Evolutionary conservation across 2,113 vertebrate species (phyloP), one percentile per base, ranked within the genome.

Genomic region (Triplophysa rosa): DNA sequence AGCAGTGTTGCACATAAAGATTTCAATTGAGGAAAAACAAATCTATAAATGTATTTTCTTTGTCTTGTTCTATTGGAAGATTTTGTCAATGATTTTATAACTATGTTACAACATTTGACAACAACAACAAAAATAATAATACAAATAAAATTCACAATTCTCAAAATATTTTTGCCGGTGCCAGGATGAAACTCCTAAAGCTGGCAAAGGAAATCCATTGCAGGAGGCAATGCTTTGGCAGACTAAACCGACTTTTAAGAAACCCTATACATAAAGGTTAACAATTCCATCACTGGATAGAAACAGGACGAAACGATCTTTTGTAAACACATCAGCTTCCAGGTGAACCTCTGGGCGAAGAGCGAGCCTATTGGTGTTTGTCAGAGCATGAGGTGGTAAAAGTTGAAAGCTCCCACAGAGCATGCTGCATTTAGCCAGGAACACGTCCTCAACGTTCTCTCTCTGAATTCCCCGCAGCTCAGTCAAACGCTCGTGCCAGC

Each of bases 301-400:
- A 78, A 72, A 52, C 12, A 0, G 2, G 52, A 66, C 9, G 10
- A 66, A 73, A 40, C 4, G 54, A 26, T 58, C 8, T 49, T 81
- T 64, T 75, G 64, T 61, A 52, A 68, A 62, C 45, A 16, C n/a
- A 58, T 58, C 78, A 67, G 78, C 78, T 77, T 69, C 64, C 64
- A 54, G 66, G 47, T 69, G 67, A 54, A 7, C 23, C 21, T 14
- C 56, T n/a, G 72, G 21, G 59, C 40, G n/a, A 29, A 78, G 19
- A 58, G 75, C 16, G 24, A 58, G 42, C 21, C 58, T 45, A 29
- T 45, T 17, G 14, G 59, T 63, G 56, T 71, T 45, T 29, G 24
- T 69, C 68, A 21, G 67, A 72, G 42, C 56, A 77, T 33, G 61
- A n/a, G 3, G 42, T 56, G 21, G 19, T 54, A 37, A 52, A 16